These are phyloP conservation scores for Dicroscelio sp. DNA, from an alignment of 2,888 invertebrate species.

Conservation along the genomic window DNA sequence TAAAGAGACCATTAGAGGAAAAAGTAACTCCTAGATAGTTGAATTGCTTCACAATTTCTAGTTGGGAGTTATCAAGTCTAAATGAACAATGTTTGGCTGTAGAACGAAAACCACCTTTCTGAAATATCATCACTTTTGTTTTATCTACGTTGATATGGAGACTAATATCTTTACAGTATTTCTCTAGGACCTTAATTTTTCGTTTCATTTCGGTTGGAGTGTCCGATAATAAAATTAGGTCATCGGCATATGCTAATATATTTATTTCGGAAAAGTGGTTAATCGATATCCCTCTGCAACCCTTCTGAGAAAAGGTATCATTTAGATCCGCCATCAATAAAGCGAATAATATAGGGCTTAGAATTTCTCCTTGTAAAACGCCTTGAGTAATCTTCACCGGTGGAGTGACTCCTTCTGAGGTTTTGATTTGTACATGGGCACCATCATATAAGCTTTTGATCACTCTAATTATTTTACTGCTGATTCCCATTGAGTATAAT, in stretches of 20 bases:
- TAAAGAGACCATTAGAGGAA: neutral
- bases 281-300: neutral
- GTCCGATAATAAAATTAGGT: neutral
- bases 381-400: neutral
- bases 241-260: neutral
- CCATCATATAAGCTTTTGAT: neutral
- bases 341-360: slow-evolving; percentile 1
- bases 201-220: neutral
- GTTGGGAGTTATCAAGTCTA: neutral
- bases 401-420: neutral
- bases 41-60: slow-evolving; percentile 11
- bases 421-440: neutral
- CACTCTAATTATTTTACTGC: neutral
- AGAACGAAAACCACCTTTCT: neutral
- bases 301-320: too few species aligned
- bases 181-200: neutral
- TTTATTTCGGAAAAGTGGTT: neutral
- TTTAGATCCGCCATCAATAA: neutral
- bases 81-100: neutral
- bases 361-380: neutral
- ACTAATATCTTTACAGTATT: neutral
- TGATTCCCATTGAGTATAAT: neutral
- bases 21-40: neutral
- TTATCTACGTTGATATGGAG: neutral
- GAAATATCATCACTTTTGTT: neutral